Evolutionary conservation across 2,113 vertebrate genomes (phyloP), one percentile per base, ranked within the genome.

Genomic region (Glaucomys volans): DNA sequence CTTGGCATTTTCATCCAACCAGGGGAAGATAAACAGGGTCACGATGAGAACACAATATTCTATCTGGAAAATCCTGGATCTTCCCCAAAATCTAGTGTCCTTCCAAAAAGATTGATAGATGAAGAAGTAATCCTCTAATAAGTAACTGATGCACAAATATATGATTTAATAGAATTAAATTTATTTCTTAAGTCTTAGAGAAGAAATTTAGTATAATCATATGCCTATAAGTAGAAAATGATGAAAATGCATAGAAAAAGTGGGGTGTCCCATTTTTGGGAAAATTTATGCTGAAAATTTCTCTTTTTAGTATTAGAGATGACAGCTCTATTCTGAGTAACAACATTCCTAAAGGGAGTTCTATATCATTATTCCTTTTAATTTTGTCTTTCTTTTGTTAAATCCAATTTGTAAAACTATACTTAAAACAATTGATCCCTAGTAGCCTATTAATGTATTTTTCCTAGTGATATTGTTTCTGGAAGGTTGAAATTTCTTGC

Each of bases 51-150:
- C 93, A 91, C 30, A 69, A 74, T 90, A 93, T 95, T 47, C 74
- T 87, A n/a, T 93, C 95, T 66, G 74, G 93, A 97, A 95, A 97
- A 97, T 92, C 20, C 62, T 92, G 18, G 40, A 1, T 40, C 69
- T 91, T 96, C 87, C 69, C 93, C 87, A 69, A 75, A 59, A n/a
- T 26, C 12, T 59, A 20, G 9, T 91, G 97, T 86, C 97, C 52
- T 93, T 79, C 76, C 91, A 77, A 84, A 84, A 87, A 89, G 35
- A 64, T 47, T 71, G 16, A 42, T 28, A 91, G 71, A 75, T 90
- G 94, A 97, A 97, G 93, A 97, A 83, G 59, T 90, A 95, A 95
- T 94, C 74, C 88, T n/a, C 72, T 74, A 90, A 42, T 67, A 95
- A 71, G 59, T 59, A 69, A 72, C 20, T 87, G 37, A 91, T 24